Percentiles rank a stretch among this genome's conserved stretches.
phyloP scores from a whole-genome alignment of 2,113 vertebrate species.

The Heptranchias perlo region DNA sequence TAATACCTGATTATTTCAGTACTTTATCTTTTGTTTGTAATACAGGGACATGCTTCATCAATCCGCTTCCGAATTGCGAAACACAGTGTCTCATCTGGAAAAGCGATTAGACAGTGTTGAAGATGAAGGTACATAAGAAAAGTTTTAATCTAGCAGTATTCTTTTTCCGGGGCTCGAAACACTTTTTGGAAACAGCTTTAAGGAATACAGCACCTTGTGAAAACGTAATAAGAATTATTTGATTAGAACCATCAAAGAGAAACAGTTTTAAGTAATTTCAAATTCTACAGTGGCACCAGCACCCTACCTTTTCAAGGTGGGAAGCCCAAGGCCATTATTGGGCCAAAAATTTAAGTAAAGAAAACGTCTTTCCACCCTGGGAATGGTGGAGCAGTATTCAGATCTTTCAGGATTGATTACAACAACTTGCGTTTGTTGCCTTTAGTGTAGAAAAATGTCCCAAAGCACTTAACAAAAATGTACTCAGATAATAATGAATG shows the following conservation, averaged over 20 bases:
- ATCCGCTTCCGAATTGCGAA: conserved; percentile 56
- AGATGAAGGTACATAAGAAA: conserved; percentile 51
- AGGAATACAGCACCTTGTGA: neutral
- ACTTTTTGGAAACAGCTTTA: neutral
- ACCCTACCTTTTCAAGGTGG: neutral
- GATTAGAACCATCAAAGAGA: too few species aligned
- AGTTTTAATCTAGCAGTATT: neutral
- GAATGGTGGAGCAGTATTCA: neutral
- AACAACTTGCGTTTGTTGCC: neutral
- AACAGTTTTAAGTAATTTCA: neutral
- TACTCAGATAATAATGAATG: too few species aligned
- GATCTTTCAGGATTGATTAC: neutral
- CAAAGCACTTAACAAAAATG: too few species aligned
- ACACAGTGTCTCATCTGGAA: conserved; percentile 54
- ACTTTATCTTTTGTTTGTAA: conserved; percentile 35
- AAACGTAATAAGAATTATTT: neutral
- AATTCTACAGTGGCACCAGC: neutral
- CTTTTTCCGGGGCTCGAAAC: neutral
- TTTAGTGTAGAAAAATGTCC: too few species aligned
- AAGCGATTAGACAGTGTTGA: conserved; percentile 49
- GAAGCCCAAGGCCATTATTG: neutral
- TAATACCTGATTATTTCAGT: neutral
- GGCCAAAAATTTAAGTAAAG: neutral
- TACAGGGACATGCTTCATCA: conserved; percentile 55
- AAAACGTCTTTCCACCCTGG: neutral